A percentile compares a stretch with the other conserved stretches of the same genome.
These are phyloP conservation scores for Oxytorus armatus DNA, from an alignment of 2,888 invertebrate genomes.

Conservation along the genomic window DNA sequence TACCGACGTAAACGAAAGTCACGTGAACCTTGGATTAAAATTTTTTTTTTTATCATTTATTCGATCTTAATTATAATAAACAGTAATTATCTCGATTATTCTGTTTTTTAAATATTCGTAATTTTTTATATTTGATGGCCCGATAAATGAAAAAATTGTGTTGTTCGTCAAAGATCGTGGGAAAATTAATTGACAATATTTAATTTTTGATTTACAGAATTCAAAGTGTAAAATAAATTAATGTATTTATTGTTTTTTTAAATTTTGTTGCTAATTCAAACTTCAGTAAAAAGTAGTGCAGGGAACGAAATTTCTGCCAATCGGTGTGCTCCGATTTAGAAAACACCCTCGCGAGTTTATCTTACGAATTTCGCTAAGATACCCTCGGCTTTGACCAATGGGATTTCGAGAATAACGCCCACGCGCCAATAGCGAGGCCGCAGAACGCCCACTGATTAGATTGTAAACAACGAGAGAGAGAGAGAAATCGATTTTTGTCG, in stretches of 20 bases:
- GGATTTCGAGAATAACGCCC: slow-evolving; percentile 78
- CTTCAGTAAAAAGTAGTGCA: no score
- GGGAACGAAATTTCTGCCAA: slow-evolving; percentile 12
- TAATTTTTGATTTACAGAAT: no score
- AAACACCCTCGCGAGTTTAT: slow-evolving; percentile 36
- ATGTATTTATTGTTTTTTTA: slow-evolving; percentile 9
- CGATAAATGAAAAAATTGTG: no score
- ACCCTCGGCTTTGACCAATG: slow-evolving; percentile 62
- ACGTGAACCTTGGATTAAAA: no score
- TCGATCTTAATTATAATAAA: no score
- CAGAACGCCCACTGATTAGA: slow-evolving; percentile 83
- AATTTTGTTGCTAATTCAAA: background rate
- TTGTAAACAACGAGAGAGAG: slow-evolving; percentile 61
- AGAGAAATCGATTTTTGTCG: slow-evolving; percentile 45
- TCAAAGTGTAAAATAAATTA: background rate
- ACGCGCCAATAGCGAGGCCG: slow-evolving; percentile 81
- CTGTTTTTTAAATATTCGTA: no score
- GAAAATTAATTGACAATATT: no score
- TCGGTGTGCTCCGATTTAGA: slow-evolving; percentile 44
- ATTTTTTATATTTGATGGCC: no score
- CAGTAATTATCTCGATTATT: no score
- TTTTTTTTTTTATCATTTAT: no score
- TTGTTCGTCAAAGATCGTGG: no score
- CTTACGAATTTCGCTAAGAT: slow-evolving; percentile 57
- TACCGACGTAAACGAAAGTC: no score